These are phyloP conservation scores for Micoletzkya japonica DNA, from an alignment of 2,888 invertebrate genomes.

Conservation along the genomic window DNA sequence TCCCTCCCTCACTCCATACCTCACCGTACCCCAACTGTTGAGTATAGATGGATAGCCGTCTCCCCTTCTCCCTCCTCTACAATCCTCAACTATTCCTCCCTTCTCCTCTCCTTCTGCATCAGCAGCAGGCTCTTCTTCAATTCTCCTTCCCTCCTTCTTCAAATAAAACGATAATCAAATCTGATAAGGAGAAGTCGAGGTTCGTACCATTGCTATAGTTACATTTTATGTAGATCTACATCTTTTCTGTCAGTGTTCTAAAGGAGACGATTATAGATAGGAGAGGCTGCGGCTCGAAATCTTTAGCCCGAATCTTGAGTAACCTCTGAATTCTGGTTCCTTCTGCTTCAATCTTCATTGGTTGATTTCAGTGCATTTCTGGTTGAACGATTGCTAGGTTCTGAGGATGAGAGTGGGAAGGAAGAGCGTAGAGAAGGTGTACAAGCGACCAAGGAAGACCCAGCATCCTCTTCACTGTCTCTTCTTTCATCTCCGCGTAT, in stretches of 20 bases:
- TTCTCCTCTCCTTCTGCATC: not conserved
- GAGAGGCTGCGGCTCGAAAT: too few species aligned
- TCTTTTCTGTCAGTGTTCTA: too few species aligned
- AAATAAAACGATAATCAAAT: not conserved
- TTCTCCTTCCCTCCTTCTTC: not conserved
- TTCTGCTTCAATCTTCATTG: not conserved
- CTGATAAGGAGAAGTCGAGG: not conserved
- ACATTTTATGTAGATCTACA: too few species aligned
- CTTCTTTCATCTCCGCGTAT: constrained; percentile 30
- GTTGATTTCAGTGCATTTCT: not conserved
- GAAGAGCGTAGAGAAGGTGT: too few species aligned
- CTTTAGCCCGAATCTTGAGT: too few species aligned
- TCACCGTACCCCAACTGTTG: not conserved
- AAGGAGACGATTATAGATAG: too few species aligned
- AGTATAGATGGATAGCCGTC: not conserved
- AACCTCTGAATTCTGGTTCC: not conserved
- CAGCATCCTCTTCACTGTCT: constrained; percentile 3
- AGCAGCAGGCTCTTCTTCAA: not conserved
- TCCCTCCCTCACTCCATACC: not conserved
- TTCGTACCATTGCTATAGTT: too few species aligned
- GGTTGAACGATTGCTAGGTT: not conserved
- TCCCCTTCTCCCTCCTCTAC: not conserved
- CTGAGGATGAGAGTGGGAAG: not conserved
- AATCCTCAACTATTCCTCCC: too few species aligned
- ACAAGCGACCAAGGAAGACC: too few species aligned